Conservation (phyloP, 2,113 vertebrate species). For the Nansenia antarctica region DNA sequence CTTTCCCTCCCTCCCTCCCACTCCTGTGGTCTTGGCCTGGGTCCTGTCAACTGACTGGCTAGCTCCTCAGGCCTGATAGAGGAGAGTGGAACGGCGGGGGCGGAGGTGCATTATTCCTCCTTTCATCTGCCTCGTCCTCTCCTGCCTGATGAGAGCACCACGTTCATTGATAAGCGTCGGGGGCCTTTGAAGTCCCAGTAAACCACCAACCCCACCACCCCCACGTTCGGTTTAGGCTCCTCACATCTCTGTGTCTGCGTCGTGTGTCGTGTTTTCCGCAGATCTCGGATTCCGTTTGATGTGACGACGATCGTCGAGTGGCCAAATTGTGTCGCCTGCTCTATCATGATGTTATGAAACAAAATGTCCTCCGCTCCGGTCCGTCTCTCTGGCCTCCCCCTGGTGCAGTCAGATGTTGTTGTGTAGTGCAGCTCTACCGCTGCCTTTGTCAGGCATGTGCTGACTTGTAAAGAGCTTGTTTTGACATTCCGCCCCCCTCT, state of each 20-base stretch:
- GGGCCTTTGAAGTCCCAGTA: constrained; percentile 56
- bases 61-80: constrained; percentile 26
- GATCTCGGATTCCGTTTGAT: constrained; percentile 21
- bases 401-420: constrained; percentile 17
- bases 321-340: background rate
- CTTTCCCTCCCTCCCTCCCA: background rate
- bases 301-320: background rate
- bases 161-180: constrained; percentile 56
- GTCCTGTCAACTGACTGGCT: background rate
- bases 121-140: constrained; percentile 61
- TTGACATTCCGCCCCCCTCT: constrained; percentile 65
- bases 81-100: constrained; percentile 28
- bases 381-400: constrained; percentile 2
- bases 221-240: background rate
- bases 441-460: constrained; percentile 56
- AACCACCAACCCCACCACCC: background rate
- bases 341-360: background rate
- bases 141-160: constrained; percentile 36
- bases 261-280: constrained; percentile 41
- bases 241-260: constrained; percentile 9
- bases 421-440: constrained; percentile 39
- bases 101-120: constrained; percentile 55
- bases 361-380: background rate
- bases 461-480: constrained; percentile 65
- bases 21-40: background rate